Base-by-base conservation (phyloP, 2,888 invertebrate species). In the Lasioglossum morio region DNA sequence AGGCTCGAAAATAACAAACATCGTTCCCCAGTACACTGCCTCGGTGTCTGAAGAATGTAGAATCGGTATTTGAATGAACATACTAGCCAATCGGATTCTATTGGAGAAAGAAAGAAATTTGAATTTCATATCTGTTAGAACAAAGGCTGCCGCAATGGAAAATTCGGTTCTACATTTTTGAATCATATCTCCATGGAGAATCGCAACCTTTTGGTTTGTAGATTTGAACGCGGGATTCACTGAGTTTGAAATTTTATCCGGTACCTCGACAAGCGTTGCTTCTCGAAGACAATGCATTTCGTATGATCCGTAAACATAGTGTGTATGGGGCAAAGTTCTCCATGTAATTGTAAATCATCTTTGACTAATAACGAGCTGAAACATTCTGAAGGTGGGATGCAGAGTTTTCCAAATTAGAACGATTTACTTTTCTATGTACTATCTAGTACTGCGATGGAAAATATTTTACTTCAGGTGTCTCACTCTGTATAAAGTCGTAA, bases 71-170 rank as follows among this genome's bases (percentile, higher is more conserved):
- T 63, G 60, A 63, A 63, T 30, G 60, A 63, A 30, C 60, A 30
- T 30, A 63, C n/a, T 30, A 27, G 30, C 60, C 27, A 63, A 63
- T 63, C 27, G 60, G 12, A 63, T 63, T 7, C 30, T 30, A 30
- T 63, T 53, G 53, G 23, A n/a, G 60, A 0, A 63, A 63, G 60
- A 30, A 60, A 30, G 60, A 5, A n/a, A 63, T 63, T 63, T 12
- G 60, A 63, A 63, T 63, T 63, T 63, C 60, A 63, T 63, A 63
- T 63, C 30, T 63, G 30, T 12, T 14, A 63, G 60, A 63, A 63
- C 60, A 63, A 63, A 30, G 60, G 60, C 16, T 30, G 27, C 30
- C 16, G 60, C n/a, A 16, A 30, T 14, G 60, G 16, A 63, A 46
- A 46, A 16, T 63, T 63, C 60, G 16, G 12, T 63, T 63, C 30